Base-by-base conservation (phyloP, 2,797 vertebrate species). In the Gallinago nigripennis region DNA sequence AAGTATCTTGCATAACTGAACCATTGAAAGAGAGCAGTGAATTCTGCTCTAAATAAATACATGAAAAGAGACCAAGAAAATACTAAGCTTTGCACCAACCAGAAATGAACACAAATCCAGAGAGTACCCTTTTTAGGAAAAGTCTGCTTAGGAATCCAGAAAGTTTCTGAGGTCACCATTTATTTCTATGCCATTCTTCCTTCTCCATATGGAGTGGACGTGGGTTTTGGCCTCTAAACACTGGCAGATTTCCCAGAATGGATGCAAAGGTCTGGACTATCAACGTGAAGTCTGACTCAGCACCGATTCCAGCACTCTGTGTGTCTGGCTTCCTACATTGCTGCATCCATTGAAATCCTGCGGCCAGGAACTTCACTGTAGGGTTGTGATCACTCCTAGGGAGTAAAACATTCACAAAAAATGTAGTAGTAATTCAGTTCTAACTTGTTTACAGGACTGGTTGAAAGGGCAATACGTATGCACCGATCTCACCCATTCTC, bases 271-370 rank as follows among this genome's bases (percentile, higher is more conserved):
- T 94, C 95, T 96, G 94, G 91, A 83, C 79, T 89, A 91, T 72
- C 95, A 94, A 96, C 11, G 2, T 95, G 95, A 91, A 88, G 94
- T 78, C 94, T 97, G 95, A 96, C 95, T 97, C 94, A 96, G 95
- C 94, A 92, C 61, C 81, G 79, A 93, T 78, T 93, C 82, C 87
- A 94, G 79, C 82, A 33, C 84, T 81, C 76, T 63, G n/a, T 81
- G 86, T 87, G 53, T 83, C 82, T 96, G 94, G 75, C 72, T 94
- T 93, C 91, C 84, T 58, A 83, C 61, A 24, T 20, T 76, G 72
- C 53, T 81, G 57, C 60, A 86, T 78, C 79, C 91, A 94, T 16
- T 86, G 94, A 94, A 90, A 87, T 72, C 57, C 61, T 91, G 53
- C 2, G 3, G 76, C 86, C 87, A 94, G 79, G 82, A 96, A 83